Base-by-base conservation (phyloP, 2,797 vertebrate species). In the Cuculus canorus region DNA sequence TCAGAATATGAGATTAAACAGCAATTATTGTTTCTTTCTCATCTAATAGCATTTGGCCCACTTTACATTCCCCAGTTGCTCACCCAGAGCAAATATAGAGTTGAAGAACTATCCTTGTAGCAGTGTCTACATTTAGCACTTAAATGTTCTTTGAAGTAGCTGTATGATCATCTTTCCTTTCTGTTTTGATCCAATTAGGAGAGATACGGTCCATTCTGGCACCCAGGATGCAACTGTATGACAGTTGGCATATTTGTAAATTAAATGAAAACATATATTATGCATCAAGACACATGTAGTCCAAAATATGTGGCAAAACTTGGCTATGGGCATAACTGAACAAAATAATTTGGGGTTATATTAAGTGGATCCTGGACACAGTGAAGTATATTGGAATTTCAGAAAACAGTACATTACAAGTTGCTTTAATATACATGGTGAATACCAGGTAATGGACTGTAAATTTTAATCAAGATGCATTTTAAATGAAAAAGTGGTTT, bases 401-500 rank as follows among this genome's bases (percentile, higher is more conserved):
- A 66, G 77, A 59, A 88, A 86, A 35, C 19, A 61, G 45, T 18
- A 13, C 2, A 5, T 61, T 57, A 47, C 35, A 57, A 80, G 77
- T 50, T 61, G 23, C 27, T 91, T 57, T 53, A 63, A 41, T 13
- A 27, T 54, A 33, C 23, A 21, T 82, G 78, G 66, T 12, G 1
- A 25, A 63, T 27, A 28, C 30, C 52, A 86, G 53, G 72, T 86
- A 64, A 92, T 1, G 22, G 30, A 37, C 16, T 72, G 11, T 7
- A 60, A 86, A 69, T 94, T 91, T 79, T 22, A 95, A 86, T 59
- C 61, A 66, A 80, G 41, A 50, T 76, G 27, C 22, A 81, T 89
- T 90, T 84, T 45, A 82, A 80, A 27, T 66, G 85, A 88, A 94
- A 75, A 75, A 25, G 30, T 52, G 53, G 11, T 54, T 86, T 76